phyloP scores from a whole-genome alignment of 1,140 invertebrate genomes.

The Sycophaga agraensis region DNA sequence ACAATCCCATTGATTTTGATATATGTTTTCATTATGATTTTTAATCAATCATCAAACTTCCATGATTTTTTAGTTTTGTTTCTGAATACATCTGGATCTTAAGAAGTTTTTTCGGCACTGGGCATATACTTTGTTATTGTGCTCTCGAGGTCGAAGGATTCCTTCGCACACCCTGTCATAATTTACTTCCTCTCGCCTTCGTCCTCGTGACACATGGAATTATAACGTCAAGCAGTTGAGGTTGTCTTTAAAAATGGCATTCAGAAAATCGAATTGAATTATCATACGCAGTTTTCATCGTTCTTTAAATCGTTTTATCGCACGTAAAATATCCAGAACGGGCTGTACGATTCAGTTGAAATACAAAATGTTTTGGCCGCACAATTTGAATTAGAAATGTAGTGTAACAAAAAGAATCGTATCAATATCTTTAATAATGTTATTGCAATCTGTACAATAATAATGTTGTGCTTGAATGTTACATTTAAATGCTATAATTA shows the following conservation, averaged over 20 bases:
- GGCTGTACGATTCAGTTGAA: conserved; percentile 55
- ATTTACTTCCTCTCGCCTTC: conserved; percentile 15
- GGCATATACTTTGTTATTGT: neutral
- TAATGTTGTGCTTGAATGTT: no score
- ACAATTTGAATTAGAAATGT: neutral
- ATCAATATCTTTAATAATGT: neutral
- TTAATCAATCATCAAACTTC: no score
- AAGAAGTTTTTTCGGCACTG: conserved; percentile 24
- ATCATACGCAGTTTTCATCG: conserved; percentile 2
- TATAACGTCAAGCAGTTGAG: conserved; percentile 1
- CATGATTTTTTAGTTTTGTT: neutral
- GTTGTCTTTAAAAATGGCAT: conserved; percentile 8
- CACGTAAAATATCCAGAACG: conserved; percentile 57
- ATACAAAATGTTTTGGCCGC: conserved; percentile 13
- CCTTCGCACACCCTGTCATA: conserved; percentile 13
- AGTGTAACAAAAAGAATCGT: neutral
- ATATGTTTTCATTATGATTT: neutral
- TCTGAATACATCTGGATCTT: conserved; percentile 26
- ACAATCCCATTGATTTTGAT: neutral
- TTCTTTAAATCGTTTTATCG: conserved; percentile 33
- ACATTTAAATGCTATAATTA: no score
- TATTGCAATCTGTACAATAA: neutral
- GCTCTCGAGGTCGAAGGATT: conserved; percentile 26
- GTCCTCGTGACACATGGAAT: conserved; percentile 14
- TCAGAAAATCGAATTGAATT: neutral